These are phyloP conservation scores for Andrena bucephala DNA, from an alignment of 2,888 invertebrate genomes.

Conservation along the genomic window DNA sequence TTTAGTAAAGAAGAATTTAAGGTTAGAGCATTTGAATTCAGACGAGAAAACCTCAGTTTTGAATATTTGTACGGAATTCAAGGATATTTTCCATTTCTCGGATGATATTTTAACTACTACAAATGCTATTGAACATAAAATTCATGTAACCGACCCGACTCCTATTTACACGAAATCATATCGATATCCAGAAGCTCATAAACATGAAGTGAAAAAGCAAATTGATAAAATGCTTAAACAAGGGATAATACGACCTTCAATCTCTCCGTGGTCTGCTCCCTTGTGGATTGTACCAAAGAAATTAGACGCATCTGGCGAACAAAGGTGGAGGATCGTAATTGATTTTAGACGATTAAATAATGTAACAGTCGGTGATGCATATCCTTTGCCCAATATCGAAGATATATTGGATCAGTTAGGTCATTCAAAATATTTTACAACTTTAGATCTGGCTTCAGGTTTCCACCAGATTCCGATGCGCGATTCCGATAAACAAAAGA, in stretches of 20 bases:
- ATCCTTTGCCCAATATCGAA: too few species aligned
- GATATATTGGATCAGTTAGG: not conserved
- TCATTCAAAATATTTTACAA: constrained; percentile 6
- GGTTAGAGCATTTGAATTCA: constrained; percentile 4
- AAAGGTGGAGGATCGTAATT: constrained; percentile 13
- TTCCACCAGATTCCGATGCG: not conserved
- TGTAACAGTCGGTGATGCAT: too few species aligned
- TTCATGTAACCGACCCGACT: constrained; percentile 1
- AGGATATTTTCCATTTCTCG: constrained; percentile 16
- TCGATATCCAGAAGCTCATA: constrained; percentile 6
- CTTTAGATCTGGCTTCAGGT: not conserved
- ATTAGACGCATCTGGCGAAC: not conserved
- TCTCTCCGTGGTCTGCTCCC: not conserved
- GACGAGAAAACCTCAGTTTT: not conserved
- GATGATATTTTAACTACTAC: not conserved
- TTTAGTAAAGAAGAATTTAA: constrained; percentile 1
- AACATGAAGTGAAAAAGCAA: constrained; percentile 2
- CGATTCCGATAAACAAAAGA: not conserved
- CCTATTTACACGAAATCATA: constrained; percentile 5
- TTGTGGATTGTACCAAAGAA: constrained; percentile 10
- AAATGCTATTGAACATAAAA: constrained; percentile 12
- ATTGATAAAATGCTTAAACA: constrained; percentile 4
- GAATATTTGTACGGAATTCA: not conserved
- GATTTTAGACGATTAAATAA: constrained; percentile 7
- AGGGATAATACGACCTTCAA: not conserved